Percentiles rank a stretch among this genome's conserved stretches.
phyloP scores from a whole-genome alignment of 2,888 invertebrate genomes.

The Xylota sylvarum region DNA sequence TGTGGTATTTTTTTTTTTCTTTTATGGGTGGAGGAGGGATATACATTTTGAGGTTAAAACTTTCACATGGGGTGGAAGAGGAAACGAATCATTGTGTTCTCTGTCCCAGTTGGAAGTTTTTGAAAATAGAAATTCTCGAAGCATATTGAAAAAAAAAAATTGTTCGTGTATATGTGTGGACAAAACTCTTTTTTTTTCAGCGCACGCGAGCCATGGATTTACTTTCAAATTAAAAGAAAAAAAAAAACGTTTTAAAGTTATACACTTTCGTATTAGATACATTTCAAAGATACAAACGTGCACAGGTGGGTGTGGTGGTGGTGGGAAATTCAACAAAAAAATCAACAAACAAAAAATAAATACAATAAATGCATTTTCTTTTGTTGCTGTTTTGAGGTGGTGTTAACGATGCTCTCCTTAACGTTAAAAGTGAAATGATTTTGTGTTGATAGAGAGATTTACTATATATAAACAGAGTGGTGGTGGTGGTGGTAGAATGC shows the following conservation, averaged over 20 bases:
- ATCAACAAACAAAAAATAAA: slow-evolving; percentile 27
- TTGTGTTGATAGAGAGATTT: slow-evolving; percentile 53
- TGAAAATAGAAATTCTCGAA: slow-evolving; percentile 83
- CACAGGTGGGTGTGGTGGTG: slow-evolving; percentile 62
- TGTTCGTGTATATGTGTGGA: slow-evolving; percentile 23
- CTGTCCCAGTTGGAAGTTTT: slow-evolving; percentile 60
- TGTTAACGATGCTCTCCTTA: slow-evolving; percentile 76
- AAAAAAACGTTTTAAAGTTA: slow-evolving; percentile 6
- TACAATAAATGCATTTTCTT: slow-evolving; percentile 50
- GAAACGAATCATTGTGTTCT: slow-evolving; percentile 36
- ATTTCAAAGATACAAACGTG: slow-evolving; percentile 65
- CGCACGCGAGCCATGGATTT: slow-evolving; percentile 63
- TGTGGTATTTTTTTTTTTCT: slow-evolving; percentile 1
- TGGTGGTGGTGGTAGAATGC: slow-evolving; percentile 35
- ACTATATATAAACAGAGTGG: slow-evolving; percentile 27
- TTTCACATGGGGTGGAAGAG: slow-evolving; percentile 39
- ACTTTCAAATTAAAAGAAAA: slow-evolving; percentile 3
- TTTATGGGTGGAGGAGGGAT: slow-evolving; percentile 8
- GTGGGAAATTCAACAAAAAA: slow-evolving; percentile 29
- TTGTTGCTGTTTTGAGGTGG: slow-evolving; percentile 40
- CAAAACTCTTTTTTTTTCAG: slow-evolving; percentile 36
- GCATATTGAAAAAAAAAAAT: slow-evolving; percentile 79
- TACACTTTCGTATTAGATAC: slow-evolving; percentile 26
- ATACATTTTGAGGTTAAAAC: slow-evolving; percentile 27
- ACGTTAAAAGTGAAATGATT: slow-evolving; percentile 56